phyloP scores from a whole-genome alignment of 1,140 invertebrate genomes.

The Parapsyche elsis region DNA sequence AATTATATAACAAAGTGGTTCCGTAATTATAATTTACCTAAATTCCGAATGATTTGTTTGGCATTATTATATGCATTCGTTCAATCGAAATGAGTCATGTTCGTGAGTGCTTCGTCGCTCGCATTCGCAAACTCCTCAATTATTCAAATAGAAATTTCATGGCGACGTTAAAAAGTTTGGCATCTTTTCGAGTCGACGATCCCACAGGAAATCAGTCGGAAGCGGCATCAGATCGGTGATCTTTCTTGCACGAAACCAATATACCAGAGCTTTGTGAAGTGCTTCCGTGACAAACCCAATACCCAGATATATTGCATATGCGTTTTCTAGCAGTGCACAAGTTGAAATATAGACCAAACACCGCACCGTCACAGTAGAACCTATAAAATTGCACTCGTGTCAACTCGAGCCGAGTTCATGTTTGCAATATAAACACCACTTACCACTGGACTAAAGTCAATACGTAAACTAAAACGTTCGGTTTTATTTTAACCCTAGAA shows the following conservation, averaged over 20 bases:
- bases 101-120: no score
- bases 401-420: neutral
- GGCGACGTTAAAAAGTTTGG: neutral
- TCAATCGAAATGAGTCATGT: no score
- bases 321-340: neutral
- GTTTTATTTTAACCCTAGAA: no score
- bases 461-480: no score
- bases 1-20: no score
- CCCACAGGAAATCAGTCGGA: conserved; percentile 32
- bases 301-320: conserved; percentile 11
- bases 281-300: conserved; percentile 1
- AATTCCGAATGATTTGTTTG: no score
- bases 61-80: no score
- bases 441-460: no score
- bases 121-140: no score
- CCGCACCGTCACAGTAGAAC: no score
- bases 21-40: no score
- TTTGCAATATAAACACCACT: neutral
- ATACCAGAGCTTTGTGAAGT: conserved; percentile 24
- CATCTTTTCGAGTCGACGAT: neutral
- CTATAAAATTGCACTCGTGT: neutral
- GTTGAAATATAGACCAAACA: neutral
- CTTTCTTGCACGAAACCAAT: conserved; percentile 1
- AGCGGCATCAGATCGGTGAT: neutral
- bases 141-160: neutral